phyloP scores from a whole-genome alignment of 2,797 vertebrate genomes.

The Alfaro cultratus region DNA sequence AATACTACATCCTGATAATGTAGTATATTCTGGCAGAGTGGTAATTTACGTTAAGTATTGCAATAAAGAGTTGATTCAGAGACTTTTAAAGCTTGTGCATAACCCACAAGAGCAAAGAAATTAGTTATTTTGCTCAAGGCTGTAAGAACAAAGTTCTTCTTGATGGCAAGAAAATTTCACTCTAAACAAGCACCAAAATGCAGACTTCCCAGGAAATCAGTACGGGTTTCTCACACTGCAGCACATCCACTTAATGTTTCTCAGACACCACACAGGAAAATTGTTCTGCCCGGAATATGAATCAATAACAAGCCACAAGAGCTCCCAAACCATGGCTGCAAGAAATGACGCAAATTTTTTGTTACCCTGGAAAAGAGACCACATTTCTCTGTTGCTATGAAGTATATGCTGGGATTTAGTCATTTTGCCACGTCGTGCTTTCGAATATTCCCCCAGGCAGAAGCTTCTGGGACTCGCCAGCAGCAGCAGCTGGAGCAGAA shows the following conservation, averaged over 20 bases:
- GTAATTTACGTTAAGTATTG: background rate
- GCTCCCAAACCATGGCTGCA: background rate
- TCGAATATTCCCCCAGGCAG: background rate
- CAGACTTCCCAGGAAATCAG: background rate
- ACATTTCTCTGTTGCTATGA: background rate
- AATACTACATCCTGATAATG: background rate
- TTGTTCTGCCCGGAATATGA: background rate
- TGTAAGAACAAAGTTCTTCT: background rate
- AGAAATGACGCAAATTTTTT: background rate
- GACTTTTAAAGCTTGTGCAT: background rate
- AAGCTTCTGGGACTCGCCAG: background rate
- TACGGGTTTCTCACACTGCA: background rate
- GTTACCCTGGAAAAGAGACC: background rate
- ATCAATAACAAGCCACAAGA: background rate
- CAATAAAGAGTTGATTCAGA: background rate
- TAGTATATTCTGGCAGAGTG: background rate
- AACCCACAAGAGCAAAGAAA: background rate
- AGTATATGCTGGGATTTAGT: background rate
- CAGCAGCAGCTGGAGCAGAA: background rate
- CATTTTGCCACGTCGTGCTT: background rate
- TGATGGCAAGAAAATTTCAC: background rate
- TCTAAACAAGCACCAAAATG: background rate
- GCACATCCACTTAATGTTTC: background rate
- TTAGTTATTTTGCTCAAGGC: background rate
- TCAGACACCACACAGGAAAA: background rate